A percentile compares a stretch with the other conserved stretches of the same genome.
These are phyloP conservation scores for Oedothorax gibbosus DNA, from an alignment of 1,140 invertebrate genomes.

Conservation along the genomic window DNA sequence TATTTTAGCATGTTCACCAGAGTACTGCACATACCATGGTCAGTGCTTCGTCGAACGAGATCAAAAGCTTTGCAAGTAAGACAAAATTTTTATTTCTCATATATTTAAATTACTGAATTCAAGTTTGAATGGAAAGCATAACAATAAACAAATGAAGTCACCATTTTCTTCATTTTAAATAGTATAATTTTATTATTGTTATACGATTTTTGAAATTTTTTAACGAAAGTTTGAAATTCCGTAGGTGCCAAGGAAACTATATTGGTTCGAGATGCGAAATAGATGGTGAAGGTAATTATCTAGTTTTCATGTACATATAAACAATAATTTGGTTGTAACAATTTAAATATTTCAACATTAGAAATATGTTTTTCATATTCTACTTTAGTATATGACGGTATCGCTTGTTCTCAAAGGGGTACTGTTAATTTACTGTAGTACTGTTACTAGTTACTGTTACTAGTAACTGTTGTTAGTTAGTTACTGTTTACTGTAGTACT, in stretches of 20 bases:
- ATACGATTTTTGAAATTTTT: neutral
- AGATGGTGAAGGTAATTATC: slow-evolving; percentile 78
- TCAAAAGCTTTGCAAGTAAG: slow-evolving; percentile 77
- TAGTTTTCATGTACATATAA: no score
- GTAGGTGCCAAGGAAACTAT: slow-evolving; percentile 84
- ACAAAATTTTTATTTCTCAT: neutral
- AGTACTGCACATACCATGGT: slow-evolving; percentile 83
- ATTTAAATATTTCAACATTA: no score
- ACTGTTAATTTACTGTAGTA: no score
- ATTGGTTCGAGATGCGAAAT: slow-evolving; percentile 89
- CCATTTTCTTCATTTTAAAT: neutral
- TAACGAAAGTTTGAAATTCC: slow-evolving; percentile 33
- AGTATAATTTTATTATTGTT: neutral
- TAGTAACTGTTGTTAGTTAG: no score
- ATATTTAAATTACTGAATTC: neutral
- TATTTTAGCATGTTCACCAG: slow-evolving; percentile 78
- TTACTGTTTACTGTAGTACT: no score
- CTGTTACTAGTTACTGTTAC: no score
- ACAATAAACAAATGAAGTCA: neutral
- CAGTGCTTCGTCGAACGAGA: slow-evolving; percentile 82
- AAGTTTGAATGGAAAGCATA: neutral
- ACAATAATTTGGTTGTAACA: no score
- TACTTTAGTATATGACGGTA: no score
- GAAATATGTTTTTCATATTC: no score
- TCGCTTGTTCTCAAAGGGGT: no score